Percentiles rank a stretch among this genome's conserved stretches.
Conservation (phyloP, 2,797 vertebrate species). For the Anguilla anguilla region DNA sequence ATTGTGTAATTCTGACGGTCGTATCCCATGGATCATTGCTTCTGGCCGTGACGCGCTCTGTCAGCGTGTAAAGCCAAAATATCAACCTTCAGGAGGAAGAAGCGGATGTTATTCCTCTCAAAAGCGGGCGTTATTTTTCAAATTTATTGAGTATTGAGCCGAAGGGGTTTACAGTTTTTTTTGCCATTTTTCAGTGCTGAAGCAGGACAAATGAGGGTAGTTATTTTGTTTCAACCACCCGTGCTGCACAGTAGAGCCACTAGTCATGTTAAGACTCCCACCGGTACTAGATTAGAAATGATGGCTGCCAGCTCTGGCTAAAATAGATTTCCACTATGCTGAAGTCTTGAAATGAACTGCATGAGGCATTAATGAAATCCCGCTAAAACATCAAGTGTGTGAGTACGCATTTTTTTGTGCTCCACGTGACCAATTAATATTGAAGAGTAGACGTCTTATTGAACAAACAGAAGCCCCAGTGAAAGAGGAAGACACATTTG, state of each 20-base stretch:
- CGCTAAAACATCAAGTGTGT: background rate
- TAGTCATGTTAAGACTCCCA: background rate
- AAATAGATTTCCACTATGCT: background rate
- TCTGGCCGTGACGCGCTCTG: background rate
- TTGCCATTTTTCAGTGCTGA: slow-evolving; percentile 2
- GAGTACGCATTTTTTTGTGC: background rate
- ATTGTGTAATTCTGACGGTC: background rate
- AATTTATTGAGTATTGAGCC: background rate
- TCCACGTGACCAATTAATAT: background rate
- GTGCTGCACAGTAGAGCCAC: background rate
- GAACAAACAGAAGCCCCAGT: background rate
- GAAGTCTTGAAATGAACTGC: background rate
- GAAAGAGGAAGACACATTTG: background rate
- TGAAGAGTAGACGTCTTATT: background rate
- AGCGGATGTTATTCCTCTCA: background rate
- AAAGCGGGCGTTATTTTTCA: slow-evolving; percentile 7
- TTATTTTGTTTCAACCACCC: background rate
- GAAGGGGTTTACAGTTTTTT: background rate
- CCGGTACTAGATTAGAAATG: slow-evolving; percentile 13
- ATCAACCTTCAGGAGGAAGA: background rate
- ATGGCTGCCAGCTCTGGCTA: background rate
- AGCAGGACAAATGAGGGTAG: background rate
- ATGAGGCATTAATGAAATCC: background rate
- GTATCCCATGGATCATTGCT: background rate
- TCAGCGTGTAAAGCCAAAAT: background rate